Evolutionary conservation across 2,888 invertebrate species (phyloP), one percentile per base, ranked within the genome.

Genomic region (Xanthorhoe designata): DNA sequence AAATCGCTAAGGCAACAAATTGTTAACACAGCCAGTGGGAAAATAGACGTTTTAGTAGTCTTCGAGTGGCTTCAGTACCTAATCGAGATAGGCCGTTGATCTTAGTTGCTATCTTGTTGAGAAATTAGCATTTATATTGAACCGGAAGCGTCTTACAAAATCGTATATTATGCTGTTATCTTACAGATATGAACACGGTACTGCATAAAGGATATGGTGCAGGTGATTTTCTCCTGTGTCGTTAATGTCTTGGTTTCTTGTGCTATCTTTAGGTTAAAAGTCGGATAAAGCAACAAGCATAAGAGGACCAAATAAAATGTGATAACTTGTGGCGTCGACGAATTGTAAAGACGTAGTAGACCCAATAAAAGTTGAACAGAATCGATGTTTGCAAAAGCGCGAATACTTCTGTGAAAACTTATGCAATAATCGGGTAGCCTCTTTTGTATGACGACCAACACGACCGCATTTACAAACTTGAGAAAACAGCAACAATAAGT

Each of bases 51-150:
- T 15, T n/a, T 19, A 29, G 24, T 51, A 54, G 58, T 58, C 59
- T 57, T 24, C 32, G 45, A 61, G 61, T 62, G 53, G 53, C 53
- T 66, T 49, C 62, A 61, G 56, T 70, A n/a, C n/a, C n/a, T n/a
- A 65, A 67, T 72, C 65, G 57, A 71, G 63, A 68, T 54, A 56
- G 55, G 55, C 61, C 58, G 64, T 64, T 70, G 68, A 71, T 71
- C 65, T 71, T 71, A 68, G 71, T 47, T 73, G 70, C 72, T 67
- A 73, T 78, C 81, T 81, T 80, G 81, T 83, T 79, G 75, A 76
- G 76, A 81, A 78, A 91, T 91, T 91, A 81, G 87, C 90, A 91
- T 91, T 89, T 90, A 90, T 88, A 91, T 91, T 89, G 84, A 81
- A 78, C 77, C 70, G 73, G 75, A 75, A 76, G 75, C 76, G 77